A percentile compares a stretch with the other conserved stretches of the same genome.
phyloP scores from a whole-genome alignment of 1,140 invertebrate species.

The Mactra quadrangularis region DNA sequence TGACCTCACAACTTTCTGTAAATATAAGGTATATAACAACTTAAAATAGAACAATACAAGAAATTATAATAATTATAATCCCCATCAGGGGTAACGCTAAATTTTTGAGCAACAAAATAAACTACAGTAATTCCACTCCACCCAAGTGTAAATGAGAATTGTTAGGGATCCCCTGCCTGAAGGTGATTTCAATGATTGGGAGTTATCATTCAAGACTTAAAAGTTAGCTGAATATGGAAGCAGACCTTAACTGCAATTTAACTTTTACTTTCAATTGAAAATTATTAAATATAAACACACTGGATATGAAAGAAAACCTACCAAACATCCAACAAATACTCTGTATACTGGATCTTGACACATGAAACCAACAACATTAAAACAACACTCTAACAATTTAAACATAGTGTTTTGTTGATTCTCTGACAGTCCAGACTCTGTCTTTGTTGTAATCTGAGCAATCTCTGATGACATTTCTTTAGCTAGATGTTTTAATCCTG shows the following conservation, averaged over 20 bases:
- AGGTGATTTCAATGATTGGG: too few relatives aligned
- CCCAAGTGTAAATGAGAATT: too few relatives aligned
- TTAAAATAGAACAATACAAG: slow-evolving; percentile 3
- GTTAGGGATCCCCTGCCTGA: too few relatives aligned
- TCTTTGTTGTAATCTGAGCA: slow-evolving; percentile 75
- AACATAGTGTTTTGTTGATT: slow-evolving; percentile 74
- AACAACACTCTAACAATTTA: slow-evolving; percentile 80
- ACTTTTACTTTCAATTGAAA: too few relatives aligned
- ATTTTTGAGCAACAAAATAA: not conserved
- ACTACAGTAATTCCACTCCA: too few relatives aligned
- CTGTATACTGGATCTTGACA: slow-evolving; percentile 84
- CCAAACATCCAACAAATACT: slow-evolving; percentile 84
- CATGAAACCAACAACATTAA: slow-evolving; percentile 83
- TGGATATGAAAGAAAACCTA: too few relatives aligned
- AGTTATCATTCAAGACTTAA: too few relatives aligned
- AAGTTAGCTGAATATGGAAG: too few relatives aligned
- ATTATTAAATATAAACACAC: too few relatives aligned
- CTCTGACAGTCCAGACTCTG: slow-evolving; percentile 72
- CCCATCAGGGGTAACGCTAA: not conserved
- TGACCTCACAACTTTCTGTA: slow-evolving; percentile 82
- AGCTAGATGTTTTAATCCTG: slow-evolving; percentile 81
- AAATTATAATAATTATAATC: not conserved
- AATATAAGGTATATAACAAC: not conserved
- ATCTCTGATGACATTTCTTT: slow-evolving; percentile 78
- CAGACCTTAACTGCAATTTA: too few relatives aligned